Evolutionary conservation across 1,140 invertebrate genomes (phyloP).

Genomic region (Paralvinella palmiformis): DNA sequence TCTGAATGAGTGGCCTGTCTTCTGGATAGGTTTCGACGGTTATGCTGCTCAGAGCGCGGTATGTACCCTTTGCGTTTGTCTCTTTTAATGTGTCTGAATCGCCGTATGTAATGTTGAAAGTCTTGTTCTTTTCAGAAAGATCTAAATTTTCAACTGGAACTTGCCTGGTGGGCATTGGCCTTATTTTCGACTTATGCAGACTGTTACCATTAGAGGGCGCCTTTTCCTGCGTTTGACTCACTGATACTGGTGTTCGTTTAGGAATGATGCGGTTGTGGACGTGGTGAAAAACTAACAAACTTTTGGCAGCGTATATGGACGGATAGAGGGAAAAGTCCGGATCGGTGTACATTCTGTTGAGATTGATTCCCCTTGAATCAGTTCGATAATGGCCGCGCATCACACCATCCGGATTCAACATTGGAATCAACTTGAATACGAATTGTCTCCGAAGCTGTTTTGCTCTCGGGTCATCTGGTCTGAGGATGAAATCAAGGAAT

Average conservation of each 20-base stretch:
- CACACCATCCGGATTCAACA: constrained; percentile 90
- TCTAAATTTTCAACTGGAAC: no score
- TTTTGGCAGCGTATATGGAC: constrained; percentile 51
- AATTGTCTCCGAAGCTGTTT: constrained; percentile 59
- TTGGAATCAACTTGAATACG: constrained; percentile 88
- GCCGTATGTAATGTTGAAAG: no score
- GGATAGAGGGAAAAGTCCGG: constrained; percentile 44
- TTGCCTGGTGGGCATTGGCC: no score
- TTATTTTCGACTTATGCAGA: no score
- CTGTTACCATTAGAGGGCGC: no score
- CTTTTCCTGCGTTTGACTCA: neutral
- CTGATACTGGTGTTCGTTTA: neutral
- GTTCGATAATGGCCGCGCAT: constrained; percentile 82
- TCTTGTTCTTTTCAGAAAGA: no score
- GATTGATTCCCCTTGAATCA: constrained; percentile 62
- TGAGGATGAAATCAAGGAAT: constrained; percentile 49
- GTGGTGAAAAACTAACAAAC: constrained; percentile 48
- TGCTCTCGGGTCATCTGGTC: constrained; percentile 45
- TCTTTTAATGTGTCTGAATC: no score
- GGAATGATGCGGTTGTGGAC: constrained; percentile 18
- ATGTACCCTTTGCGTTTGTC: no score
- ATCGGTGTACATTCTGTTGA: constrained; percentile 50
- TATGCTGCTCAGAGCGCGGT: no score
- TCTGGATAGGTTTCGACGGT: no score
- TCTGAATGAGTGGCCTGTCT: no score